These are phyloP conservation scores for Sciurus carolinensis DNA, from an alignment of 2,797 vertebrate species.

Conservation along the genomic window DNA sequence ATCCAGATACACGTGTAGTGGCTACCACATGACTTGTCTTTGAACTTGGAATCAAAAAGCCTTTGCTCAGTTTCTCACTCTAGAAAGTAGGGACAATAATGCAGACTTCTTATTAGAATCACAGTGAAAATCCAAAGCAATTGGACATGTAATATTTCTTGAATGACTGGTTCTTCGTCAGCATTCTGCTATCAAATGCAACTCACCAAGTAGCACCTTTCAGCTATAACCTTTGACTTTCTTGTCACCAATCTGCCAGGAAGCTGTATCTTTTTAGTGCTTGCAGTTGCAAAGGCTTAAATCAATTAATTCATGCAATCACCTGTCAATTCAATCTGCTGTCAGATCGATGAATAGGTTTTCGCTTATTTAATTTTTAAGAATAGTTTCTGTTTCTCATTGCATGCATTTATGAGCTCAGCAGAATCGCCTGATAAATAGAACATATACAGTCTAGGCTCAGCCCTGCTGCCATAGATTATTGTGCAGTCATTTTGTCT, in stretches of 20 bases:
- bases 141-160: background rate
- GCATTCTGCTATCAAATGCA: background rate
- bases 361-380: conserved; percentile 26
- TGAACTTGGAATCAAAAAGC: background rate
- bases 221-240: background rate
- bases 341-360: background rate
- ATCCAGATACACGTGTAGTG: background rate
- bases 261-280: background rate
- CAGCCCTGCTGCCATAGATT: background rate
- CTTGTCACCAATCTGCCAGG: background rate
- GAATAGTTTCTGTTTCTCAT: background rate
- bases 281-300: background rate
- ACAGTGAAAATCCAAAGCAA: background rate
- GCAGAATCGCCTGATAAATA: background rate
- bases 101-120: background rate
- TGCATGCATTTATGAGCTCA: background rate
- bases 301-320: conserved; percentile 18
- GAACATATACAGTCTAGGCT: background rate
- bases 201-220: background rate
- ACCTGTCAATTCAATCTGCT: conserved; percentile 4
- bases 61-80: background rate
- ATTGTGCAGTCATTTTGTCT: background rate
- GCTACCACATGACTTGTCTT: background rate
- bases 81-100: background rate
- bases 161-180: background rate